phyloP scores from a whole-genome alignment of 2,113 vertebrate genomes.

The Cinclus mexicanus region DNA sequence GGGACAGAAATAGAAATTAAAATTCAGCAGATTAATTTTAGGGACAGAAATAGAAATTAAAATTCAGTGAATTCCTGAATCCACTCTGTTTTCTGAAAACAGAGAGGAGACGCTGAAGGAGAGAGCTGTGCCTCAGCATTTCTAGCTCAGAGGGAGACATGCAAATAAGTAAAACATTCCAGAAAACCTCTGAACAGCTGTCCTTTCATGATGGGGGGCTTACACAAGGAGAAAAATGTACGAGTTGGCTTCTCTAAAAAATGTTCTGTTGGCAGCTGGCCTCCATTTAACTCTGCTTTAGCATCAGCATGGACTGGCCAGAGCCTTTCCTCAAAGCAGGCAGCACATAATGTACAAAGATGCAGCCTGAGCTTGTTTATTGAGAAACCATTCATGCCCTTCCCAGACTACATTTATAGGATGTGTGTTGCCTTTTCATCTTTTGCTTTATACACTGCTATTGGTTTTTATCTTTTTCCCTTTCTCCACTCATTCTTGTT shows the following conservation, averaged over 20 bases:
- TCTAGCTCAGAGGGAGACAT: neutral
- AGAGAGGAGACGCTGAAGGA: neutral
- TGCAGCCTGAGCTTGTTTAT: neutral
- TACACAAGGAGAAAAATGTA: conserved; percentile 14
- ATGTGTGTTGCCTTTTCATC: neutral
- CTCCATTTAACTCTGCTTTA: neutral
- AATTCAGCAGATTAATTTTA: neutral
- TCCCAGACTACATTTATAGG: neutral
- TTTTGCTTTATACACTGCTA: neutral
- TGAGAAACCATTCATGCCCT: neutral
- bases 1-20: neutral
- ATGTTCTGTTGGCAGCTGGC: neutral
- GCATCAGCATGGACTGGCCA: neutral
- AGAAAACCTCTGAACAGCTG: conserved; percentile 45
- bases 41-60: neutral
- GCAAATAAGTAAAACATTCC: conserved; percentile 35
- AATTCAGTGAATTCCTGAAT: neutral
- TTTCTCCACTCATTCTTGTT: neutral
- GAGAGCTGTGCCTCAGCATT: neutral
- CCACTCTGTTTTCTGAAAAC: neutral
- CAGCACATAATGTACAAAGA: neutral
- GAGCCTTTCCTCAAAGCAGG: neutral
- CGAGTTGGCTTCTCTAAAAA: conserved; percentile 11
- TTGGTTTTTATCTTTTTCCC: neutral
- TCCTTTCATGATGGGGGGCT: conserved; percentile 6